Base-by-base conservation (phyloP, 2,888 invertebrate genomes). In the Holacanthella duospinosa region DNA sequence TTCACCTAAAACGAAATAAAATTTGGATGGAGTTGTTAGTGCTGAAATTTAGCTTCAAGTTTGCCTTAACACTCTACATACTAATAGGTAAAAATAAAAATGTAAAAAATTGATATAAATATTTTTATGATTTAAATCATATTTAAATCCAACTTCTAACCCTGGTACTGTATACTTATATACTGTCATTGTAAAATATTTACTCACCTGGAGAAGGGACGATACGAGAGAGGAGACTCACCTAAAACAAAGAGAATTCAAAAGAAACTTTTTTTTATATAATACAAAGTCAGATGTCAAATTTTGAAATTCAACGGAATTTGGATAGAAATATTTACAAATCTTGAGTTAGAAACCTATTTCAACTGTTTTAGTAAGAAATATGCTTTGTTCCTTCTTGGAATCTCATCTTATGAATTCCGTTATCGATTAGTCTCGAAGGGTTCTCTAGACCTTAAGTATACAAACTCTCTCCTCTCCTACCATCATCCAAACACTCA, bases 171-270 rank as follows among this genome's bases (percentile, higher is more conserved):
- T n/a, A n/a, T n/a, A n/a, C n/a, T n/a, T n/a, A n/a, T n/a, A n/a
- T n/a, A n/a, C 6, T 36, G 36, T 9, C 36, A 16, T 9, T 36
- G 6, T 36, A 36, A 36, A 36, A 16, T 36, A 36, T 36, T 36
- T 36, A 36, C 36, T 36, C 36, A 36, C 36, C 36, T 0, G 85
- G 85, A 26, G 85, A 85, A 0, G 85, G 85, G n/a, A 83, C 79
- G 63, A 85, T 78, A 43, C 80, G 81, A 56, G 80, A 77, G 43
- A 83, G 78, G 12, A 84, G 71, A 1, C 85, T 85, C 9, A 85
- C 78, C 85, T 85, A 77, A 0, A 76, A 56, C 48, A 62, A 43
- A 36, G 36, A 36, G n/a, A 4, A 26, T 21, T 29, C 57, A 29
- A 28, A 55, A 55, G 12, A 27, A 55, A 55, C 19, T 21, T n/a